A percentile compares a stretch with the other conserved stretches of the same genome.
phyloP scores from a whole-genome alignment of 2,797 vertebrate genomes.

The Sebastiscus tertius region DNA sequence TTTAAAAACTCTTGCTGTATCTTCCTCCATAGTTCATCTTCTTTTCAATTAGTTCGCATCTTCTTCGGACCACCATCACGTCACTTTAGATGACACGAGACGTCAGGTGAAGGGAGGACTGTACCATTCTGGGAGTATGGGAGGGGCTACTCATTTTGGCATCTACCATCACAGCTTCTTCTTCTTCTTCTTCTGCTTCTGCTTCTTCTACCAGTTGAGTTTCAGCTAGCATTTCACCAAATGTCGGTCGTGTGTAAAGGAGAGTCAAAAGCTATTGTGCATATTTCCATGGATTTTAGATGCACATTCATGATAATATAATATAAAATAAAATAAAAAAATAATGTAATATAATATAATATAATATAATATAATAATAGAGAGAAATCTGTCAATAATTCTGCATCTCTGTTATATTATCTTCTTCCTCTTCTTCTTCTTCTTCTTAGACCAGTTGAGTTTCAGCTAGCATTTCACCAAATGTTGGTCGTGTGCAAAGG shows the following conservation, averaged over 20 bases:
- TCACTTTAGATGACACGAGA: no score
- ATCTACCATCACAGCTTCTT: background rate
- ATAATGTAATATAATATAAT: no score
- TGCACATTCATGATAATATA: background rate
- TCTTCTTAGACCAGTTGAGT: background rate
- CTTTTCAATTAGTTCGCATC: background rate
- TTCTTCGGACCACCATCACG: accelerated
- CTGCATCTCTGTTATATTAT: background rate
- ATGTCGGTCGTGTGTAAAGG: background rate
- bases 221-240: background rate
- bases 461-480: background rate
- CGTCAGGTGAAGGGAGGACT: background rate
- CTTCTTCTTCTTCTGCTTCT: no score
- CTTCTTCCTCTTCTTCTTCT: no score
- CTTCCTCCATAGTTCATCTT: background rate
- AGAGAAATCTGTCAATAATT: background rate
- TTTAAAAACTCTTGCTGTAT: background rate
- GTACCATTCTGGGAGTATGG: background rate
- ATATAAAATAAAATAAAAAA: no score
- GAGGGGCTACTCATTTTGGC: background rate
- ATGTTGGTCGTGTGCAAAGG: background rate
- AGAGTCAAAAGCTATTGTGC: background rate
- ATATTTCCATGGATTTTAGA: background rate
- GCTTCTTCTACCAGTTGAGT: background rate
- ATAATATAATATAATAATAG: background rate